Evolutionary conservation across 2,113 vertebrate genomes (phyloP).

Genomic region (Scalopus aquaticus): DNA sequence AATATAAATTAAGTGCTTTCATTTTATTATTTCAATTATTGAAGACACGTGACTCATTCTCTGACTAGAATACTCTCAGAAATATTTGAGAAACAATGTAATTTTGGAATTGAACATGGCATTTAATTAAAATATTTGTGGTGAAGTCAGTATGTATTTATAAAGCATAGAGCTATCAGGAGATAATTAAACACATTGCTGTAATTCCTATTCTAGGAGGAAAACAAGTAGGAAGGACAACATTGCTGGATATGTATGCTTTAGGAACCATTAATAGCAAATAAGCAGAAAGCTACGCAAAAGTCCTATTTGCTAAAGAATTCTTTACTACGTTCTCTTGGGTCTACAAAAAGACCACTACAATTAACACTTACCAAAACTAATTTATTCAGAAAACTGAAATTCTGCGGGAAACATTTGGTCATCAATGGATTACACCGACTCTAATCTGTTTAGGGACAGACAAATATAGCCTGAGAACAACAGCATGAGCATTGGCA

Average conservation of each 20-base stretch:
- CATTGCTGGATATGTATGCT: background rate
- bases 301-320: background rate
- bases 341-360: background rate
- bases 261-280: background rate
- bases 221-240: background rate
- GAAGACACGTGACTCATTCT: background rate
- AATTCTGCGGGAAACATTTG: constrained; percentile 40
- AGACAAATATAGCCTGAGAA: constrained; percentile 10
- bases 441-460: background rate
- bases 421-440: constrained; percentile 26
- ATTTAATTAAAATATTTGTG: background rate
- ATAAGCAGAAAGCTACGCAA: background rate
- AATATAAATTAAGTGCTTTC: background rate
- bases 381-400: constrained; percentile 60
- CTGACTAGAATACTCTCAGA: background rate
- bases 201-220: background rate
- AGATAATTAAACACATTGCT: background rate
- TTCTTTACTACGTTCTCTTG: background rate
- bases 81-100: background rate
- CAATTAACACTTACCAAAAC: constrained; percentile 23
- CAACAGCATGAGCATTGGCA: background rate
- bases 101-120: background rate
- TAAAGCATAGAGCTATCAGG: background rate
- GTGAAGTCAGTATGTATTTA: background rate
- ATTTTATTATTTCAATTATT: background rate